Conservation (phyloP, 2,113 vertebrate species). For the Taxidea taxus region DNA sequence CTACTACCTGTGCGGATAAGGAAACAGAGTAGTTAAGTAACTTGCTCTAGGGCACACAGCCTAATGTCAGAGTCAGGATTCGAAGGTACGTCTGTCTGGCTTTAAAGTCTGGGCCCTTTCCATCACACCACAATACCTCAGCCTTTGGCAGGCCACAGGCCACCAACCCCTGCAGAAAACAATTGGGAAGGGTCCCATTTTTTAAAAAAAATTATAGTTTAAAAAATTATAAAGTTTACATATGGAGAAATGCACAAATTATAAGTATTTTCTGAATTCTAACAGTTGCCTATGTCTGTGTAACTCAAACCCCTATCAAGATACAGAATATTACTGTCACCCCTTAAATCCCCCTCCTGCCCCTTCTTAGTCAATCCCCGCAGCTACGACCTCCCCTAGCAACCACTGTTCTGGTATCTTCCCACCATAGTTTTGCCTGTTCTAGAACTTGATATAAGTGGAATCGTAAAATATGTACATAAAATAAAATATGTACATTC, state of each 20-base stretch:
- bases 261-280: not conserved
- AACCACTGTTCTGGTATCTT: not conserved
- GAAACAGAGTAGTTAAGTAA: conserved; percentile 37
- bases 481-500: not conserved
- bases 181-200: not conserved
- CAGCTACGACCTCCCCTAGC: not conserved
- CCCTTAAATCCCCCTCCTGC: not conserved
- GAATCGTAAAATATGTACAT: not conserved
- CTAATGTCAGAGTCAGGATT: not conserved
- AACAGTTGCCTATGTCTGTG: not conserved
- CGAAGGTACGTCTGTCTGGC: not conserved
- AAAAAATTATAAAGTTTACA: not conserved
- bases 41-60: not conserved
- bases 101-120: not conserved
- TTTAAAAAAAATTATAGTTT: not conserved
- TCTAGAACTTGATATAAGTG: not conserved
- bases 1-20: not conserved
- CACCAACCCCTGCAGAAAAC: not conserved
- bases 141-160: not conserved
- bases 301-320: not conserved
- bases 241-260: not conserved
- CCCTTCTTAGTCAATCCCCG: not conserved
- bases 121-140: not conserved
- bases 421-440: not conserved
- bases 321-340: not conserved